Base-by-base conservation (phyloP, 2,113 vertebrate species). In the Callorhinus ursinus region DNA sequence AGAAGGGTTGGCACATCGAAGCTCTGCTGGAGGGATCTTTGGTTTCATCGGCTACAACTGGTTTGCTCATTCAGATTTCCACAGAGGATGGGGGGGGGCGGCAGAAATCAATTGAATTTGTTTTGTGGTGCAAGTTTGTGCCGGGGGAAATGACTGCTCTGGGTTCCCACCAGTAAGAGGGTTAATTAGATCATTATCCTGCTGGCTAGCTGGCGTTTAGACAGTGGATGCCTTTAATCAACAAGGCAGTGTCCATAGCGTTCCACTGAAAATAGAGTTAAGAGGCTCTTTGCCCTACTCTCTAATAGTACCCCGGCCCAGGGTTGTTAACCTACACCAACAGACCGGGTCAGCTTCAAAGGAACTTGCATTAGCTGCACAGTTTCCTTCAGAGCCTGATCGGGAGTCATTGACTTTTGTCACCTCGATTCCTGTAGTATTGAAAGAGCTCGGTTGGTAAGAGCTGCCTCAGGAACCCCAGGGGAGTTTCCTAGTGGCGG, bases 101-200 rank as follows among this genome's bases (percentile, higher is more conserved):
- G 77, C 96, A 98, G 95, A 51, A 96, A 95, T 94, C 67, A 95
- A 28, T 72, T 92, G 59, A 91, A 95, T 53, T 90, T 97, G 79
- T 71, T 95, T 94, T 91, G 88, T 95, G 94, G 71, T 95, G 12
- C 95, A 90, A 93, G 19, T 83, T 96, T 96, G 88, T 82, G 24
- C 69, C 21, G 14, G 83, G 14, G 83, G 80, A 95, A 80, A 83
- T 92, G 90, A 49, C 49, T 81, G 88, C 63, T 46, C 55, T 39
- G 49, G 13, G 69, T 86, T 97, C 94, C 57, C 33, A 72, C 31
- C 26, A 90, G 92, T 15, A 57, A 18, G 22, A 96, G 9, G 72
- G 24, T 81, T 95, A 91, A 76, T 59, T 57, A 49, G 97, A 92
- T 42, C 59, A 13, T 85, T 95, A 79, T 46, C 61, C 42, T 89